A percentile compares a stretch with the other conserved stretches of the same genome.
phyloP scores from a whole-genome alignment of 2,797 vertebrate genomes.

The Danio tinwini region DNA sequence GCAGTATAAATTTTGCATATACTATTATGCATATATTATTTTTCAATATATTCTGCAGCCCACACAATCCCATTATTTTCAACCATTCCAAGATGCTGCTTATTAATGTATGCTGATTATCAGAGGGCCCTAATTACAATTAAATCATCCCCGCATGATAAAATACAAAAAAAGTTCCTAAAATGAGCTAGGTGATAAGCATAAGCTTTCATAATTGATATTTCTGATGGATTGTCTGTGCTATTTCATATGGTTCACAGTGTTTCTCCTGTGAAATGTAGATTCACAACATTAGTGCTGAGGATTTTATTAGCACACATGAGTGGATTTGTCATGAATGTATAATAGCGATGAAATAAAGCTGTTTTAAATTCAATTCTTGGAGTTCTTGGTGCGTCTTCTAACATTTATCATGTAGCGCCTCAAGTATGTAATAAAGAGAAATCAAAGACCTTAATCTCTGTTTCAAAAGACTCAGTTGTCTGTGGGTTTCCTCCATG shows the following conservation, averaged over 20 bases:
- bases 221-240: conserved; percentile 42
- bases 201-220: conserved; percentile 61
- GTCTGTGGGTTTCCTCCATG: neutral
- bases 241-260: conserved; percentile 25
- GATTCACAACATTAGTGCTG: conserved; percentile 24
- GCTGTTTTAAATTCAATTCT: conserved; percentile 23
- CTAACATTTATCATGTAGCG: conserved; percentile 4
- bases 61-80: conserved; percentile 25
- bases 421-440: conserved; percentile 21
- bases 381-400: conserved; percentile 12
- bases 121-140: conserved; percentile 67
- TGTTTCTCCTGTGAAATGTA: neutral
- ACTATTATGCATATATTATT: no score
- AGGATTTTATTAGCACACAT: conserved; percentile 16
- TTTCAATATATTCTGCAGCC: no score
- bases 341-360: conserved; percentile 23
- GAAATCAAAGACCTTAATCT: conserved; percentile 22
- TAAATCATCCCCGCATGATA: conserved; percentile 68
- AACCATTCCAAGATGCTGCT: conserved; percentile 62
- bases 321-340: conserved; percentile 24
- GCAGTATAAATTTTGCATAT: no score
- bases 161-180: conserved; percentile 62
- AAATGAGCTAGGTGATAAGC: conserved; percentile 67
- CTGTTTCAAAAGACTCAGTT: neutral
- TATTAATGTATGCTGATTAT: conserved; percentile 66